A percentile compares a stretch with the other conserved stretches of the same genome.
These are phyloP conservation scores for Petrocephalus zakoni DNA, from an alignment of 2,113 vertebrate species.

Conservation along the genomic window DNA sequence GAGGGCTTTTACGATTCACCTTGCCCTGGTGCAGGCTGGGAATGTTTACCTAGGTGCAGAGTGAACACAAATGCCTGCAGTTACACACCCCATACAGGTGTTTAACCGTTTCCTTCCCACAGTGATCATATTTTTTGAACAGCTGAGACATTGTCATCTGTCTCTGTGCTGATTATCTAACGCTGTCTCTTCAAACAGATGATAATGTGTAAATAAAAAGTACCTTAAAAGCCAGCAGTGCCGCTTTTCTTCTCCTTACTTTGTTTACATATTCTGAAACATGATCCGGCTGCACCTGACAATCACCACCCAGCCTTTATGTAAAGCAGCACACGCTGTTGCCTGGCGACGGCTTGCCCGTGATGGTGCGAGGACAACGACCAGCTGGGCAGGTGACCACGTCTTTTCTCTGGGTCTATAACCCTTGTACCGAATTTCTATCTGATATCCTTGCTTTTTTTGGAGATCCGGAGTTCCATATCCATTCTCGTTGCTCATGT, in stretches of 20 bases:
- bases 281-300: neutral
- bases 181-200: neutral
- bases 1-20: constrained; percentile 33
- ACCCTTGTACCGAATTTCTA: neutral
- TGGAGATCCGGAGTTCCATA: neutral
- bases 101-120: constrained; percentile 18
- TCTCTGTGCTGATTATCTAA: neutral
- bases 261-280: neutral
- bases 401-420: neutral
- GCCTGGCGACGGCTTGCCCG: neutral
- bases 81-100: constrained; percentile 16
- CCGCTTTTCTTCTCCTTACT: neutral
- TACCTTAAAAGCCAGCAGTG: neutral
- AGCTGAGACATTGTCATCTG: neutral
- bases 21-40: constrained; percentile 35
- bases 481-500: neutral
- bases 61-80: constrained; percentile 13
- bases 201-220: neutral
- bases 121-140: neutral
- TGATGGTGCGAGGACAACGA: neutral
- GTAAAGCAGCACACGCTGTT: neutral
- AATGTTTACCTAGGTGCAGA: constrained; percentile 27
- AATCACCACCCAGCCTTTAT: neutral
- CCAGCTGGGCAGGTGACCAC: neutral
- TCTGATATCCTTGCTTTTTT: neutral